Percentiles rank a stretch among this genome's conserved stretches.
phyloP scores from a whole-genome alignment of 2,888 invertebrate genomes.

The Drosophila neotestacea region DNA sequence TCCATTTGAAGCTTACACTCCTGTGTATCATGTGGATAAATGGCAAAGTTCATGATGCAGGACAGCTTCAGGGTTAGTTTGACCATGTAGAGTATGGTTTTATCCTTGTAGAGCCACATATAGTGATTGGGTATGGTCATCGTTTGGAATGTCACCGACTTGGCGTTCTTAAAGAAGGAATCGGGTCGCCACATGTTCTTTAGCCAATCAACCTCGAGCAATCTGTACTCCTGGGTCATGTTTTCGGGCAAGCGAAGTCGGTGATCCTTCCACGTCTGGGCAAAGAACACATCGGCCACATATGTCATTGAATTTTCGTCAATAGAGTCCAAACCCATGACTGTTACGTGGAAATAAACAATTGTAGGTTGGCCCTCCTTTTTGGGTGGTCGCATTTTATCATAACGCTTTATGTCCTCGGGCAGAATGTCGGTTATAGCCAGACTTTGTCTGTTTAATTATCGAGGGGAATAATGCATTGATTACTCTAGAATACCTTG shows the following conservation, averaged over 20 bases:
- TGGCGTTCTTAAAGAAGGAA: constrained; percentile 97
- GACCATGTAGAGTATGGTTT: constrained; percentile 92
- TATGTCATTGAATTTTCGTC: constrained; percentile 98
- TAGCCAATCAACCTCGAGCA: constrained; percentile 95
- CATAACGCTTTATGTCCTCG: constrained; percentile 94
- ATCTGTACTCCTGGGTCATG: constrained; percentile 95
- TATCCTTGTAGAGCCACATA: constrained; percentile 95
- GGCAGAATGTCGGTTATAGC: constrained; percentile 94
- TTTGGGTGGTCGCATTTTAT: constrained; percentile 97
- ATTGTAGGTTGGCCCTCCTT: constrained; percentile 94
- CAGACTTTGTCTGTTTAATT: constrained; percentile 86
- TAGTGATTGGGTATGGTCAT: constrained; percentile 98
- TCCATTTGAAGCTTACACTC: constrained; percentile 98
- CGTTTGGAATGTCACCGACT: constrained; percentile 96
- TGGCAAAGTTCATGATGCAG: constrained; percentile 97
- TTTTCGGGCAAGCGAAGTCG: constrained; percentile 94
- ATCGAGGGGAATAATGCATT: not conserved
- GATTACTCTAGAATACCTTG: too few species aligned
- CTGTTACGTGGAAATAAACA: constrained; percentile 96
- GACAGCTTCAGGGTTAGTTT: constrained; percentile 95
- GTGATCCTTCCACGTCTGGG: constrained; percentile 97
- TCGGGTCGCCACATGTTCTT: constrained; percentile 97
- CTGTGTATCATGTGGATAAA: constrained; percentile 97
- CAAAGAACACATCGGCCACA: constrained; percentile 96
- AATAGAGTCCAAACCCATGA: constrained; percentile 97